Conservation (phyloP, 2,797 vertebrate species). For the Chaetodon trifasciatus region DNA sequence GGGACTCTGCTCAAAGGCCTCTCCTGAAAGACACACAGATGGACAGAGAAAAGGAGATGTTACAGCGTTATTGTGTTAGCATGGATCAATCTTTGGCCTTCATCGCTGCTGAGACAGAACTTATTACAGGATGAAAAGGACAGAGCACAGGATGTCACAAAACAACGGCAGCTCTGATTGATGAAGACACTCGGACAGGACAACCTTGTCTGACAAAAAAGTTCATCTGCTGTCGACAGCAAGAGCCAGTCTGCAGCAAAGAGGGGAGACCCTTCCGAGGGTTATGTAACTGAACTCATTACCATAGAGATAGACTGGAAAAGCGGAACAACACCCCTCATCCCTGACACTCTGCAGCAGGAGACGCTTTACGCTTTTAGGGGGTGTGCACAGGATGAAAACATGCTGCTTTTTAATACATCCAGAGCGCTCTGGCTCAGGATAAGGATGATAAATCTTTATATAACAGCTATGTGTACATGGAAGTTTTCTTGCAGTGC, state of each 20-base stretch:
- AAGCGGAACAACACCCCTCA: conserved; percentile 42
- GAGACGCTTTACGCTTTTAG: conserved; percentile 23
- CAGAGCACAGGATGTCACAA: conserved; percentile 6
- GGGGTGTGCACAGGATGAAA: conserved; percentile 10
- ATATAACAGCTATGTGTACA: neutral
- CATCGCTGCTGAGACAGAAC: conserved; percentile 39
- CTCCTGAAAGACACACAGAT: conserved; percentile 84
- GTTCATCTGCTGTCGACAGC: conserved; percentile 33
- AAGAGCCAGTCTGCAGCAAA: conserved; percentile 51
- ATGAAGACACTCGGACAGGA: conserved; percentile 23
- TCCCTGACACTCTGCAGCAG: conserved; percentile 48
- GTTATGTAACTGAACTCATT: conserved; percentile 69
- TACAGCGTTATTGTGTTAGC: neutral
- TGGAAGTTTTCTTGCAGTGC: neutral
- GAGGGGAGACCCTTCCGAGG: conserved; percentile 35
- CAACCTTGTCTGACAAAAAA: conserved; percentile 47
- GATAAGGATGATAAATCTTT: conserved; percentile 3
- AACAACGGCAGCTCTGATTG: conserved; percentile 33
- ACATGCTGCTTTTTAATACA: conserved; percentile 7
- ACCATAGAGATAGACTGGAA: conserved; percentile 55
- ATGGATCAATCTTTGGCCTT: conserved; percentile 26
- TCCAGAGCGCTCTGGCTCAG: neutral
- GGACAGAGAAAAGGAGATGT: neutral
- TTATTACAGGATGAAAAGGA: conserved; percentile 2
- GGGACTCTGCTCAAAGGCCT: conserved; percentile 97